Conservation (phyloP, 2,797 vertebrate genomes). For the Artibeus lituratus region DNA sequence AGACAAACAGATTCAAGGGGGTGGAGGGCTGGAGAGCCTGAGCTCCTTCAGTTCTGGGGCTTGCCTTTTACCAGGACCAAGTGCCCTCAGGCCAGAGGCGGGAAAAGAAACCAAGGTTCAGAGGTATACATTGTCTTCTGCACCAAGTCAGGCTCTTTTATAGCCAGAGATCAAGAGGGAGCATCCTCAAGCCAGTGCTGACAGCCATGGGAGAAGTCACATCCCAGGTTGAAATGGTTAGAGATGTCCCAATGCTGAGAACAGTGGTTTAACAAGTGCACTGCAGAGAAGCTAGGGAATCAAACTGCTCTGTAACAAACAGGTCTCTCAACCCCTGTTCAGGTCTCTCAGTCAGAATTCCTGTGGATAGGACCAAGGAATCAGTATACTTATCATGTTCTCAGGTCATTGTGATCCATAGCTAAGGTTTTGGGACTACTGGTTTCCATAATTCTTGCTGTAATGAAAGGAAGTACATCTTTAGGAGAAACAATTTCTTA, state of each 20-base stretch:
- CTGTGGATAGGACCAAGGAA: neutral
- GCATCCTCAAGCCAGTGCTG: neutral
- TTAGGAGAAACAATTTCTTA: slow-evolving; percentile 1
- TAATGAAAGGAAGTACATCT: slow-evolving; percentile 23
- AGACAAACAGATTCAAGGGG: neutral
- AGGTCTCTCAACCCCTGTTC: neutral
- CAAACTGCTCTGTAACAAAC: neutral
- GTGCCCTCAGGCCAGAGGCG: neutral
- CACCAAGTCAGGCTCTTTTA: neutral
- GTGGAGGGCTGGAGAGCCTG: neutral
- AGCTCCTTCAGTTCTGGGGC: neutral
- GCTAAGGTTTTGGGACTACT: neutral
- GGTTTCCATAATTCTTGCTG: neutral
- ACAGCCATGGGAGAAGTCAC: neutral
- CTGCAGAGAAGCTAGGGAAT: neutral
- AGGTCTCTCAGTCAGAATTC: neutral
- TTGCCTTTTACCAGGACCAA: neutral
- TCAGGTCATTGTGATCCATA: neutral
- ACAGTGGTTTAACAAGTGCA: neutral
- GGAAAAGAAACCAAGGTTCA: neutral
- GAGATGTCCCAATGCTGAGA: neutral
- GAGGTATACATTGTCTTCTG: neutral
- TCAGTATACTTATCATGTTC: neutral
- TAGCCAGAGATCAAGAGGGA: neutral
- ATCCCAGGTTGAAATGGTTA: neutral